phyloP scores from a whole-genome alignment of 92 coral and sea anemone genomes.

The Pocillopora meandrina region DNA sequence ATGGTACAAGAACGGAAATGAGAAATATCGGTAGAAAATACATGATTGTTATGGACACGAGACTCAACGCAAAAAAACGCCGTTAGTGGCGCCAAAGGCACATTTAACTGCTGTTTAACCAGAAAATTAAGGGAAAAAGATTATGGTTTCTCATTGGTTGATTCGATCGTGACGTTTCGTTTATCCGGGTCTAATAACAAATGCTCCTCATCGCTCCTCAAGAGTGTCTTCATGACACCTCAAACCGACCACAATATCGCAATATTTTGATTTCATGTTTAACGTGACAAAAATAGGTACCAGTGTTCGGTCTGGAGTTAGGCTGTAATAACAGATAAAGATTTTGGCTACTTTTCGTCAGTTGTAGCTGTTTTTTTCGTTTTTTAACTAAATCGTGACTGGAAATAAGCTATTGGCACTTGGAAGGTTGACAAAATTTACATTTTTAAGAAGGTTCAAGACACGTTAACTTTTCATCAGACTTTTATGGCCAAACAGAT shows the following conservation, averaged over 20 bases:
- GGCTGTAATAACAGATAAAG: too few relatives aligned
- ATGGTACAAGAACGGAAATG: neutral
- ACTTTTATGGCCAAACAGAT: too few relatives aligned
- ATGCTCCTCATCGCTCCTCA: neutral
- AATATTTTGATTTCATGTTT: too few relatives aligned
- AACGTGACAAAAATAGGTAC: too few relatives aligned
- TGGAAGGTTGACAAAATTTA: too few relatives aligned
- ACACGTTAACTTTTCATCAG: too few relatives aligned
- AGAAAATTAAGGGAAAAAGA: neutral
- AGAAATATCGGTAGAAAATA: neutral
- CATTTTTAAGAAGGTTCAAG: too few relatives aligned
- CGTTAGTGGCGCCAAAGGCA: neutral
- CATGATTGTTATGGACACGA: conserved; percentile 14
- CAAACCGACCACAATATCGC: neutral
- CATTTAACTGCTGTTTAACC: neutral
- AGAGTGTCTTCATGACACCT: neutral
- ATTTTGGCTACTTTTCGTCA: too few relatives aligned
- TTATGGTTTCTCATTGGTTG: conserved; percentile 10
- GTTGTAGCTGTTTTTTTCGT: too few relatives aligned
- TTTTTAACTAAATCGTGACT: too few relatives aligned
- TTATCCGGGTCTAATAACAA: neutral
- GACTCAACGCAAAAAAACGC: neutral
- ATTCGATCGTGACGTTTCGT: neutral
- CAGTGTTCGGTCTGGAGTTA: too few relatives aligned
- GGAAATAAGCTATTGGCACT: too few relatives aligned